These are phyloP conservation scores for Passerina amoena DNA, from an alignment of 2,113 vertebrate genomes.

Conservation along the genomic window DNA sequence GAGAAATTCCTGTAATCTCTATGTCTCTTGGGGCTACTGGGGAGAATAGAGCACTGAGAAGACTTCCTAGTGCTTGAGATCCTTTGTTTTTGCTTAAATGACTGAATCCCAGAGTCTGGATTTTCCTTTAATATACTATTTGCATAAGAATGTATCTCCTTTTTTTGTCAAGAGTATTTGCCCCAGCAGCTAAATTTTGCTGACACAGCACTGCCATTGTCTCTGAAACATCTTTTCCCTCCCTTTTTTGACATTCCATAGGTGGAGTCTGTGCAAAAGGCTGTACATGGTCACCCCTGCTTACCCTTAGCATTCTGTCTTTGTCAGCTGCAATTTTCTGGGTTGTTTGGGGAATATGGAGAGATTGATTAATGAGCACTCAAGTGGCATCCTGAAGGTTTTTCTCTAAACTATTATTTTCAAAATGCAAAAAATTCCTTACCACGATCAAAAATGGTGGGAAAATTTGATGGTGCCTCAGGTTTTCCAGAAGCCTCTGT, in stretches of 20 bases:
- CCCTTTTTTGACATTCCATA: background rate
- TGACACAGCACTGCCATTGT: background rate
- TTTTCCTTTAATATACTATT: background rate
- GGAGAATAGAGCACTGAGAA: background rate
- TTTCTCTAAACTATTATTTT: background rate
- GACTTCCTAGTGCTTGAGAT: background rate
- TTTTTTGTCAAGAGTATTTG: background rate
- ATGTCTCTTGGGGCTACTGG: background rate
- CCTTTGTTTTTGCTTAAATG: background rate
- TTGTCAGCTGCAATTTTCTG: background rate
- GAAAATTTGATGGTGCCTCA: background rate
- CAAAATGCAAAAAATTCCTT: background rate
- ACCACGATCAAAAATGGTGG: background rate
- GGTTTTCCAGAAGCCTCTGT: background rate
- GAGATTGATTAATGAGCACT: background rate
- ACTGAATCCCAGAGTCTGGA: background rate
- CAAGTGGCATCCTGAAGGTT: background rate
- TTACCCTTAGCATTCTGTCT: background rate
- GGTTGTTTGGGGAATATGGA: background rate
- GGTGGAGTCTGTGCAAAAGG: fast-evolving
- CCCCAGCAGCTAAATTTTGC: background rate
- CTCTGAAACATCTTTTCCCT: background rate
- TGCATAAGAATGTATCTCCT: background rate
- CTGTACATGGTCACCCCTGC: background rate
- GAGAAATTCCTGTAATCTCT: background rate